Percentiles rank a stretch among this genome's conserved stretches.
Conservation (phyloP, 1,140 invertebrate species). For the Acromyrmex charruanus region DNA sequence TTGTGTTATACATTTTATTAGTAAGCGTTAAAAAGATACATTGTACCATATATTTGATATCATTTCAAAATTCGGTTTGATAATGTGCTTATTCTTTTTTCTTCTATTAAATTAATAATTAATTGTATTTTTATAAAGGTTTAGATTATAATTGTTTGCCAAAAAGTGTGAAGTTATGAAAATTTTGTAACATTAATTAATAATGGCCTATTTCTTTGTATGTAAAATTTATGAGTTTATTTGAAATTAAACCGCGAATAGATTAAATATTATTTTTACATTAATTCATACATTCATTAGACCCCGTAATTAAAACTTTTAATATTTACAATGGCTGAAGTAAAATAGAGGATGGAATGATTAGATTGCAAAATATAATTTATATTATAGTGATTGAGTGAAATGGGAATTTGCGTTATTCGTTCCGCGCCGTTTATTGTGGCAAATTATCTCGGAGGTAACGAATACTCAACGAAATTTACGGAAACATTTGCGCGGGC, state of each 20-base stretch:
- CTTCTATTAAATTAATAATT: no score
- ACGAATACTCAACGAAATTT: conserved; percentile 18
- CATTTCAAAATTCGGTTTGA: no score
- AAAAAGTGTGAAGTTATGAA: no score
- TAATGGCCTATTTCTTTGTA: no score
- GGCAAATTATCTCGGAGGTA: conserved; percentile 7
- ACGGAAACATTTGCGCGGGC: conserved; percentile 41
- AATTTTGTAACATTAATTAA: no score
- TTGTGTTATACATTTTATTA: no score
- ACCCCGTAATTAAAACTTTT: background rate
- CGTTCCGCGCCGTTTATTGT: conserved; percentile 36
- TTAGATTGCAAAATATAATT: conserved; percentile 20
- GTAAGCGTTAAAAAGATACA: no score
- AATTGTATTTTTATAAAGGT: no score
- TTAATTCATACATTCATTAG: background rate
- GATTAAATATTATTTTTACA: background rate
- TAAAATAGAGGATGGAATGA: background rate
- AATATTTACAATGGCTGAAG: background rate
- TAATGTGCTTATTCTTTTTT: no score
- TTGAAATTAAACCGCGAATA: background rate
- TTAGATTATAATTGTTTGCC: no score
- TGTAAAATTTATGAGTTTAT: no score
- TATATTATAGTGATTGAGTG: conserved; percentile 30
- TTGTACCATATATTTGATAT: no score
- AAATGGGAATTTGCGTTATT: conserved; percentile 34